Conservation (phyloP, 1,140 invertebrate species). For the Apocrypta bakeri region DNA sequence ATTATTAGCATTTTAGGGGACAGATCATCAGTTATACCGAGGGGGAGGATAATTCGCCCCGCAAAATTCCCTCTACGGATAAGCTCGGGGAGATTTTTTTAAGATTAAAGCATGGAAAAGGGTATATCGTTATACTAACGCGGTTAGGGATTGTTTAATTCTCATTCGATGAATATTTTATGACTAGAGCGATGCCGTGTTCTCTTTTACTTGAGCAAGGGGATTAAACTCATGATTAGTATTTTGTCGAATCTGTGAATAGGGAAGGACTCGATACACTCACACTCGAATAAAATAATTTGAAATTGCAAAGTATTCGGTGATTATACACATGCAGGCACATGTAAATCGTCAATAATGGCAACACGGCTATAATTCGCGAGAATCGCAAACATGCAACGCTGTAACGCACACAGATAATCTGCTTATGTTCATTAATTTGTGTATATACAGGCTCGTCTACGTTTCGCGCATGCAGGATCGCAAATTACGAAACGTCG, state of each 20-base stretch:
- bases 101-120: not conserved
- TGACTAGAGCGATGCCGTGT: too few relatives aligned
- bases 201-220: too few relatives aligned
- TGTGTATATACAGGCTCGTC: too few relatives aligned
- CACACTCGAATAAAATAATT: not conserved
- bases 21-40: constrained; percentile 27
- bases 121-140: not conserved
- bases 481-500: not conserved
- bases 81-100: not conserved
- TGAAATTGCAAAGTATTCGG: not conserved
- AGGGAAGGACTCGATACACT: too few relatives aligned
- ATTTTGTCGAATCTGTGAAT: too few relatives aligned
- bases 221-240: too few relatives aligned
- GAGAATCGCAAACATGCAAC: not conserved
- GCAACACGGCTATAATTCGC: not conserved
- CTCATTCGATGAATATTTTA: not conserved
- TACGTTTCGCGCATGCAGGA: not conserved
- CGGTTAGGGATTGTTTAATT: not conserved
- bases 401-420: constrained; percentile 2
- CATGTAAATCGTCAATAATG: not conserved
- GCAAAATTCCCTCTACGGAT: constrained; percentile 4
- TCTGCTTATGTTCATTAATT: constrained; percentile 30
- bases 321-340: not conserved
- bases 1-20: constrained; percentile 48
- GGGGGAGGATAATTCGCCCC: not conserved